Percentiles rank a stretch among this genome's conserved stretches.
Conservation (phyloP, 2,113 vertebrate species). For the Nesogale talazaci region DNA sequence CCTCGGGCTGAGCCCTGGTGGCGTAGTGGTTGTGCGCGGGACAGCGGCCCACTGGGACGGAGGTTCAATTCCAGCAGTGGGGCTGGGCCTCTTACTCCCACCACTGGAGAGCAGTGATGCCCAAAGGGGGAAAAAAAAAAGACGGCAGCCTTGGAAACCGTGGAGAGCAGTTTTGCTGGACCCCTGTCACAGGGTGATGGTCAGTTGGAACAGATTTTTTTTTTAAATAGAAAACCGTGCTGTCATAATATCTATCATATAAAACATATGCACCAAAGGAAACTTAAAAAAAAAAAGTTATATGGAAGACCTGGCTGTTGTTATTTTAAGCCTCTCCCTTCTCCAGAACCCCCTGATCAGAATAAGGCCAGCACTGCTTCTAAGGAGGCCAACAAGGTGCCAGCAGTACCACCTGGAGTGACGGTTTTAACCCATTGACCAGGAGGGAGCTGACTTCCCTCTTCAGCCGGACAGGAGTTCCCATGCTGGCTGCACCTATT, state of each 20-base stretch:
- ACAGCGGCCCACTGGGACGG: too few species aligned
- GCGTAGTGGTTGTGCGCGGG: too few species aligned
- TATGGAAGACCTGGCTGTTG: neutral
- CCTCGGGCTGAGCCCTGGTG: too few species aligned
- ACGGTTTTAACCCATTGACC: neutral
- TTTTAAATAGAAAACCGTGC: neutral
- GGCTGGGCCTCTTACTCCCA: too few species aligned
- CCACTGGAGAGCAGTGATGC: too few species aligned
- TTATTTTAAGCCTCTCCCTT: too few species aligned
- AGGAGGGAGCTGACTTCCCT: neutral
- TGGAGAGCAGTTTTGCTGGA: too few species aligned
- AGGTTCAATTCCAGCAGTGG: too few species aligned
- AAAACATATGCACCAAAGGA: slow-evolving; percentile 10
- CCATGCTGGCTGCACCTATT: neutral
- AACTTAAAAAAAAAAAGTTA: neutral
- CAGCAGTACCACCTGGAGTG: accelerated
- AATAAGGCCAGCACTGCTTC: neutral
- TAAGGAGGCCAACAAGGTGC: too few species aligned
- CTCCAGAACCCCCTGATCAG: neutral
- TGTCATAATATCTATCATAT: neutral
- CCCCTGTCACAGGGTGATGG: too few species aligned
- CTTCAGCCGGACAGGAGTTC: neutral
- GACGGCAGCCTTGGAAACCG: too few species aligned
- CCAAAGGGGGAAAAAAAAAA: too few species aligned
- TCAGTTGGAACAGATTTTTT: neutral